A percentile compares a stretch with the other conserved stretches of the same genome.
Evolutionary conservation across 2,797 vertebrate species (phyloP).

Genomic region (Lepus oiostolus): DNA sequence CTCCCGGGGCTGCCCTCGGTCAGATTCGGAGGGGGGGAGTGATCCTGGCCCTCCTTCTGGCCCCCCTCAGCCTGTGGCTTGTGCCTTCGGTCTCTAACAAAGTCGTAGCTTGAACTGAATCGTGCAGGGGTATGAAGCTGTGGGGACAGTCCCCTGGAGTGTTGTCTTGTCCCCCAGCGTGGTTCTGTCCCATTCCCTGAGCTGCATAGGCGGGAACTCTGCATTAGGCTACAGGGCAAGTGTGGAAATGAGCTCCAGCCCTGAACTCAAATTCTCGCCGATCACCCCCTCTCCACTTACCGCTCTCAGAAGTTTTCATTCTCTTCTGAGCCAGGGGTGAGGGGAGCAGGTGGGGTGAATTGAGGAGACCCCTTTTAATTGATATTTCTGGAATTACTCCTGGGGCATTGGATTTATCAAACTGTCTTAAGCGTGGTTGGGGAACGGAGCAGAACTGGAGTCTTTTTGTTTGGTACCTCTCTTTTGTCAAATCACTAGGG

Average conservation of each 20-base stretch:
- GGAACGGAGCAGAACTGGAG: constrained; percentile 45
- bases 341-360: neutral
- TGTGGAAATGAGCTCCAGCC: neutral
- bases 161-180: neutral
- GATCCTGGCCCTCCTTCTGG: neutral
- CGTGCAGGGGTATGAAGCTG: constrained; percentile 7
- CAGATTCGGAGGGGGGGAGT: neutral
- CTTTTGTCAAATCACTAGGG: constrained; percentile 47
- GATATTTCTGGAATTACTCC: constrained; percentile 58
- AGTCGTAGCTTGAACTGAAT: neutral
- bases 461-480: constrained; percentile 26
- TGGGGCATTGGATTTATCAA: constrained; percentile 46
- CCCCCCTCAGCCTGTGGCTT: neutral
- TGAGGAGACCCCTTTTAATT: constrained; percentile 40
- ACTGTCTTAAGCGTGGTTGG: neutral
- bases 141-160: neutral
- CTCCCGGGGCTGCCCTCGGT: neutral
- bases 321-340: neutral
- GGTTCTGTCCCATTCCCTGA: neutral
- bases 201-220: neutral
- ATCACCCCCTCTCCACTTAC: constrained; percentile 7
- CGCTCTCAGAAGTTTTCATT: constrained; percentile 37
- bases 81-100: neutral
- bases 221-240: constrained; percentile 25
- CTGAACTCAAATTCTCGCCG: constrained; percentile 48